Evolutionary conservation across 2,888 invertebrate species (phyloP), one percentile per base, ranked within the genome.

Genomic region (Agapetus fuscipes): DNA sequence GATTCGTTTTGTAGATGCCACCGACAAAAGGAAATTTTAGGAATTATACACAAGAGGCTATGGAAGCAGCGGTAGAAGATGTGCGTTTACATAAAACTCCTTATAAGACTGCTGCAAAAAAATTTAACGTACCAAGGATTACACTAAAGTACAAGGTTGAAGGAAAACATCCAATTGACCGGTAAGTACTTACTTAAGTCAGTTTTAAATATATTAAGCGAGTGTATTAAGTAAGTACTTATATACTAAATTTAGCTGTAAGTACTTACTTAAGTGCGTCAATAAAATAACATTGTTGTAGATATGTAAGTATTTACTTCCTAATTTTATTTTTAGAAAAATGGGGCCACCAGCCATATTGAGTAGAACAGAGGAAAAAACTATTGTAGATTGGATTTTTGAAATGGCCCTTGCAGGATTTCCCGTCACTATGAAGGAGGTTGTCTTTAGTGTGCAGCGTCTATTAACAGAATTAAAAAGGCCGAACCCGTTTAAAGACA

Each of bases 361-460:
- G n/a, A 43, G 48, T 17, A 34, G 40, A 30, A 34, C 25, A 15
- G 49, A 48, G 28, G 50, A 52, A 36, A 34, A 37, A 11, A 30
- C 37, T 4, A 25, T 52, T 13, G 46, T 46, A 13, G 24, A 48
- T 14, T 52, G 51, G 50, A 45, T 52, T 24, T 25, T 44, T n/a
- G 20, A 29, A 25, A 20, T 37, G 24, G 40, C 41, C 11, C 37
- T 31, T 31, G 43, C 37, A 13, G 46, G 50, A 15, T 50, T 49
- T 34, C 49, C 50, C 3, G 32, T 50, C 15, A 46, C 42, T 12
- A 47, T 38, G 31, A 34, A 44, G 7, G 36, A 51, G 13, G 33
- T 52, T 7, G 28, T 49, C 9, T 35, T 43, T 17, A 52, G 49
- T 37, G 49, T 48, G 16, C 40, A 48, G 38, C 27, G 39, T 26